Base-by-base conservation (phyloP, 2,888 invertebrate genomes). In the Parnassius glacialis region DNA sequence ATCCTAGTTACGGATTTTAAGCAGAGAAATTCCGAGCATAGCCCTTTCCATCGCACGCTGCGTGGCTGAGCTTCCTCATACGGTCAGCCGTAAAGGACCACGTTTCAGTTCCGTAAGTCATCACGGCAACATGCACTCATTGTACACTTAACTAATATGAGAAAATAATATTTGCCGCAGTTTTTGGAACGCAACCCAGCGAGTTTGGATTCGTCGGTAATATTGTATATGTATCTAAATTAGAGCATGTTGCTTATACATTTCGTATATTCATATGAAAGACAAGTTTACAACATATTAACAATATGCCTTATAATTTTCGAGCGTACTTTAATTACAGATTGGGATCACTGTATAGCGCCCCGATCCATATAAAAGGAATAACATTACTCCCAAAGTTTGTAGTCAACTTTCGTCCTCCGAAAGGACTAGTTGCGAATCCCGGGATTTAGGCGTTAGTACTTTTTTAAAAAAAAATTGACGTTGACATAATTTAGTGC, bases 321-420 rank as follows among this genome's bases (percentile, higher is more conserved):
- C 43, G 7, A 9, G 34, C 12, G 11, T 9, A 16, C 58, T 55
- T 55, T 58, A 59, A 62, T 58, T 64, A 65, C 34, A 62, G 53
- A 47, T 52, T 65, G 66, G 59, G 64, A 53, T 34, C 65, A 67
- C 16, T 68, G 63, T 70, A 62, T 65, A 66, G 45, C 67, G 61
- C 25, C 64, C 57, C 57, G 54, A 12, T 59, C 41, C 51, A 62
- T 73, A 72, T 73, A 73, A 69, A 73, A 73, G 68, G 67, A 62
- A 66, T 62, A 55, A 66, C 63, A 63, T 61, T 59, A 52, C 60
- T 68, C 65, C 66, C 50, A 64, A 64, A 63, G 55, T 65, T 64
- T 76, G 76, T 76, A 85, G 84, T 85, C 74, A 76, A 73, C 67
- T 67, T 67, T 57, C 68, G 70, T 71, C 75, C 75, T 71, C 67